These are phyloP conservation scores for Pammene aurita DNA, from an alignment of 2,888 invertebrate species.

Conservation along the genomic window DNA sequence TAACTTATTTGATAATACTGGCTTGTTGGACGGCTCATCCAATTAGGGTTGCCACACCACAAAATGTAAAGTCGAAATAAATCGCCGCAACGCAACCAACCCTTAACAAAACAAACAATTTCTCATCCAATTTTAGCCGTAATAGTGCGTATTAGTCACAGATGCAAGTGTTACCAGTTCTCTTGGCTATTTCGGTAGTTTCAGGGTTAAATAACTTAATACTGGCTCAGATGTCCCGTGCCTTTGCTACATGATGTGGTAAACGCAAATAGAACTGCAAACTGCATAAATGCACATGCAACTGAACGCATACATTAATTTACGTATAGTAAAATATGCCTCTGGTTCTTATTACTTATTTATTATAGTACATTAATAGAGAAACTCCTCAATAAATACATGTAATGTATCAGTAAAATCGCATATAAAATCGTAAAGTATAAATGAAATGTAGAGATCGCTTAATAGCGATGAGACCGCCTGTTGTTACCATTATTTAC, in stretches of 20 bases:
- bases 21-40: conserved; percentile 17
- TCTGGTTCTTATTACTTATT: not conserved
- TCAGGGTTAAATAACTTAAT: conserved; percentile 81
- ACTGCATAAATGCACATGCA: not conserved
- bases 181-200: conserved; percentile 72
- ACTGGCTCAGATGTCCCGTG: conserved; percentile 59
- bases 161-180: conserved; percentile 62
- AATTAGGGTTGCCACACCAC: conserved; percentile 26
- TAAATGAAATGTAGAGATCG: too few species aligned
- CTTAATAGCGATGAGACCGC: too few species aligned
- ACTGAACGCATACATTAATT: not conserved
- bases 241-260: conserved; percentile 12
- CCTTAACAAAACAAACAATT: conserved; percentile 33
- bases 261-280: conserved; percentile 26
- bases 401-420: too few species aligned
- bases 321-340: not conserved
- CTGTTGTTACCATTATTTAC: too few species aligned
- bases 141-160: conserved; percentile 65
- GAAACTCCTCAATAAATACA: too few species aligned
- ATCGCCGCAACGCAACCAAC: conserved; percentile 18
- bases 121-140: conserved; percentile 46
- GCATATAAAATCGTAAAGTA: too few species aligned
- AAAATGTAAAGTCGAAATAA: conserved; percentile 19
- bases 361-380: not conserved
- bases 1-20: conserved; percentile 16